Evolutionary conservation across 1,140 invertebrate species (phyloP), one percentile per base, ranked within the genome.

Genomic region (Antheraea pernyi): DNA sequence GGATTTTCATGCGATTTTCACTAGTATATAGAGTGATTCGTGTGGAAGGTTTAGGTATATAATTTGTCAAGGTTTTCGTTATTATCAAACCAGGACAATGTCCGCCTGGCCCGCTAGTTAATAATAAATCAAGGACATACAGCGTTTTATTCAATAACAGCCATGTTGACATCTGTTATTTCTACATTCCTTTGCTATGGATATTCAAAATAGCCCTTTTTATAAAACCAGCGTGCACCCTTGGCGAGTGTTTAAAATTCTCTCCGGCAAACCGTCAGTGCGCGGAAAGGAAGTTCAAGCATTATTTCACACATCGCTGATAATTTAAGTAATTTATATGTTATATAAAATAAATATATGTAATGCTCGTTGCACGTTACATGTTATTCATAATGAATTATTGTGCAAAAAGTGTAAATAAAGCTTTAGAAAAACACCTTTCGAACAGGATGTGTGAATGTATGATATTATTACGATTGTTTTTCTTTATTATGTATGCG

Each of bases 321-420:
- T 19, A 18, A 53, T 46, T 46, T 53, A 65, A 65, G 64, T 65
- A 65, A 65, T 65, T 39, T 46, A 65, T 65, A 22, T 46, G 16
- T 11, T 19, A 19, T 46, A 46, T 53, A 53, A 13, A 53, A 53
- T 53, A 53, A 53, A 53, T 53, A 53, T 53, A 53, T 53, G 46
- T 53, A 53, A 53, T 53, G 46, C 46, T 16, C 46, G 11, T 53
- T 53, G 46, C 46, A 53, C 13, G 46, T 53, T 53, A 16, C 0
- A 53, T 53, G 46, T 53, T 10, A 53, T 53, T 16, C 11, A 2
- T 16, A 16, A 53, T 13, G 13, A 53, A 53, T 53, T 53, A 53
- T 53, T 53, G 10, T 16, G 46, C 16, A 53, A 53, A 53, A 13
- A 53, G 46, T n/a, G 16, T 53, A 53, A 53, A 53, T 53, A 53